Base-by-base conservation (phyloP, 2,888 invertebrate genomes). In the Ophion slaviceki region DNA sequence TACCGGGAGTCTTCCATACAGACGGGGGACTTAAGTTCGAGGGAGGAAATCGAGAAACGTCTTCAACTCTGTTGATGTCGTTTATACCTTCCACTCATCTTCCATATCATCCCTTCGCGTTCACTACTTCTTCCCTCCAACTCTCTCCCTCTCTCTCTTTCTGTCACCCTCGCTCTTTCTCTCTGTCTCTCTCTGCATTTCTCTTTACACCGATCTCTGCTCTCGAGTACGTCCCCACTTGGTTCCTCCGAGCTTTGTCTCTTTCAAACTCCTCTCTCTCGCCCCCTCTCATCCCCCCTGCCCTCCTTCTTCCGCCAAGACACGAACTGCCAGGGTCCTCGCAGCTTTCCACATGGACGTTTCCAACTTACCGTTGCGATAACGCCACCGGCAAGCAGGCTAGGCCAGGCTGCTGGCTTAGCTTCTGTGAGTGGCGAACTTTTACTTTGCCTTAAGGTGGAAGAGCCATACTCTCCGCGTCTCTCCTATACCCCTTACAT, bases 361-460 rank as follows among this genome's bases (percentile, higher is more conserved):
- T 84, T 86, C 83, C 81, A 85, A 87, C 81, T 86, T 83, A 83
- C 81, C 79, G 78, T 76, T 78, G 47, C 61, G 85, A 79, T 87
- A 84, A 79, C 82, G 86, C 78, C 78, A 59, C 62, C 59, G 79
- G 80, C 64, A 76, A 82, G 80, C 66, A 68, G 28, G 45, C 59
- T 47, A 75, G 59, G 40, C 74, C 20, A 64, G 45, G 75, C 80
- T 78, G 61, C 57, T 2, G 14, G 47, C 47, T 47, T 47, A 47
- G 47, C 47, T 32, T 32, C 74, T 45, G 32, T 71, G 61, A 84
- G 80, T 67, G 75, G 70, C 80, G 72, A 82, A 84, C 81, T 86
- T 86, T 86, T 86, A 72, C 83, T 77, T 81, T 62, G 77, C 45
- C 40, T 45, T 45, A 70, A 84, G 78, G 68, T 78, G 84, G 78